These are phyloP conservation scores for Otolemur garnettii DNA, from an alignment of 2,113 vertebrate species.

Conservation along the genomic window DNA sequence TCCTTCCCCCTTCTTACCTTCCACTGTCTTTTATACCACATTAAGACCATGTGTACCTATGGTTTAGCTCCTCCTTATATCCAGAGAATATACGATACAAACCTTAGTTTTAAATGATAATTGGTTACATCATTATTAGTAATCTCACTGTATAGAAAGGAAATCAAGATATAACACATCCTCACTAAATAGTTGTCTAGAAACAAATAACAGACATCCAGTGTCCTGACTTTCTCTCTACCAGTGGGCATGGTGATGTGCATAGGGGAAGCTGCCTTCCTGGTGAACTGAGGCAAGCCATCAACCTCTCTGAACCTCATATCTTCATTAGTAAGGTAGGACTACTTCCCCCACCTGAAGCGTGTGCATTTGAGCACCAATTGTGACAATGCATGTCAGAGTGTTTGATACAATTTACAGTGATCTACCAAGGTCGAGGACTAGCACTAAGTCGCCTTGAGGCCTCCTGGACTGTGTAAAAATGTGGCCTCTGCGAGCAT, in stretches of 20 bases:
- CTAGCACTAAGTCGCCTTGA: not conserved
- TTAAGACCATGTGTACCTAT: too few species aligned
- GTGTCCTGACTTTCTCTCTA: not conserved
- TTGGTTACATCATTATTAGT: slow-evolving; percentile 18
- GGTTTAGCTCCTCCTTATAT: too few species aligned
- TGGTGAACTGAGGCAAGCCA: slow-evolving; percentile 48
- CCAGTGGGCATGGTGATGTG: not conserved
- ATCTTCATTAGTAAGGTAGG: not conserved
- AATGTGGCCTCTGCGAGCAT: slow-evolving; percentile 24
- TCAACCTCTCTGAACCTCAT: not conserved
- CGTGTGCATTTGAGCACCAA: not conserved
- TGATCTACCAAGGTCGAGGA: not conserved
- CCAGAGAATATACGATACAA: too few species aligned
- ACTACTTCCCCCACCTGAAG: not conserved
- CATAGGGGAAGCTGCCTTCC: not conserved
- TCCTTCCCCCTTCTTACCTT: too few species aligned
- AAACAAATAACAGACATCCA: not conserved
- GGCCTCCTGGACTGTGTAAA: slow-evolving; percentile 5
- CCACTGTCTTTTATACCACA: too few species aligned
- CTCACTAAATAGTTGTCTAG: not conserved
- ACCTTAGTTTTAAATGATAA: not conserved
- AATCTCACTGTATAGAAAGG: not conserved
- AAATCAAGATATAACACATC: not conserved
- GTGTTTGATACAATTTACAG: slow-evolving; percentile 38
- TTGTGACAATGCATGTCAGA: not conserved